phyloP scores from a whole-genome alignment of 1,140 invertebrate species.

The Drosophila nasuta region DNA sequence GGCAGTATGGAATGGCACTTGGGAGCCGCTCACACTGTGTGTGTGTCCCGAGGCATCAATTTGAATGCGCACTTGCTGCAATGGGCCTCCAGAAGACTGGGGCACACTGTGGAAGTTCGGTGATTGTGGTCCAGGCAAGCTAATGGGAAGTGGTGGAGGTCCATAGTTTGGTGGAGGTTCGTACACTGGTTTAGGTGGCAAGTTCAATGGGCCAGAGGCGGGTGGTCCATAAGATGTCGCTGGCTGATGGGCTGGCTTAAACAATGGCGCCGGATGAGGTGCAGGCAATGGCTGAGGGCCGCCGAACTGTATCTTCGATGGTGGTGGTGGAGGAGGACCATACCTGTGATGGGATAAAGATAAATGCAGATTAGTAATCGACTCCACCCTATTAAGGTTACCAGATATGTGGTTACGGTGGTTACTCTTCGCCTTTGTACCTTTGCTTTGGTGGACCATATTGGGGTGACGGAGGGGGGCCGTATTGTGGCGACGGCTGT shows the following conservation, averaged over 20 bases:
- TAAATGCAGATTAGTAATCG: no score
- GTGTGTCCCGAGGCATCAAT: constrained; percentile 76
- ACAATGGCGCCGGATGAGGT: constrained; percentile 67
- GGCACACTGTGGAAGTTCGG: constrained; percentile 50
- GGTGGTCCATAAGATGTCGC: constrained; percentile 84
- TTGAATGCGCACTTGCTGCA: constrained; percentile 78
- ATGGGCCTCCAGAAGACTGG: constrained; percentile 64
- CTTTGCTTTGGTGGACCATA: constrained; percentile 83
- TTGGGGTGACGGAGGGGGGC: constrained; percentile 85
- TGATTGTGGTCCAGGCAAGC: constrained; percentile 54
- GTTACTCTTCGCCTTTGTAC: no score
- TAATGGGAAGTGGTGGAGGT: constrained; percentile 65
- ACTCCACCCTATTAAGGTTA: no score
- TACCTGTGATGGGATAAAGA: background rate
- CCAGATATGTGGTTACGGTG: no score
- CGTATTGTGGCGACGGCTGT: constrained; percentile 62
- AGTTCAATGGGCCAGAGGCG: constrained; percentile 70
- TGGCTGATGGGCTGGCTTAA: constrained; percentile 72
- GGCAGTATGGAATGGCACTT: constrained; percentile 78
- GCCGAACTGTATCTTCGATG: constrained; percentile 30
- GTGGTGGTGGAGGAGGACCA: constrained; percentile 76
- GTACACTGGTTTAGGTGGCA: constrained; percentile 66
- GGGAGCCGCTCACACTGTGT: constrained; percentile 73
- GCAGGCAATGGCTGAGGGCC: constrained; percentile 79
- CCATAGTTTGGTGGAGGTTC: constrained; percentile 80